These are phyloP conservation scores for Neosilurus hyrtlii DNA, from an alignment of 2,797 vertebrate species.

Conservation along the genomic window DNA sequence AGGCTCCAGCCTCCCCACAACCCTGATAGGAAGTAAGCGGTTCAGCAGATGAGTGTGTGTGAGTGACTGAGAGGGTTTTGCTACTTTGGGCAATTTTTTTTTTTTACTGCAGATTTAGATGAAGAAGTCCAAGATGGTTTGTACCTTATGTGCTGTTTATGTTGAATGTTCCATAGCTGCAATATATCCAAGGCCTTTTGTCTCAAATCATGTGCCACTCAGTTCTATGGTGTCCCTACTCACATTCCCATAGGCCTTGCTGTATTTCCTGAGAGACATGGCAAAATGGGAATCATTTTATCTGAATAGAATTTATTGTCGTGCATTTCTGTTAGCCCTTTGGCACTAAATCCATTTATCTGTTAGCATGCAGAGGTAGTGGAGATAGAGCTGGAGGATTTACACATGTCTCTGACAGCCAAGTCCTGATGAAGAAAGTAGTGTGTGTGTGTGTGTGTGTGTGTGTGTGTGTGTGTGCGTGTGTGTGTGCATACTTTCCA, in stretches of 20 bases:
- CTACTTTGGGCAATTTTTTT: background rate
- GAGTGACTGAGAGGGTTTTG: background rate
- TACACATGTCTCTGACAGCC: constrained; percentile 40
- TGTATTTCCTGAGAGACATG: constrained; percentile 56
- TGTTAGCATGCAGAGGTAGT: constrained; percentile 38
- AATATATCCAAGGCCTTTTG: constrained; percentile 49
- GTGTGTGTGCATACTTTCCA: constrained; percentile 15
- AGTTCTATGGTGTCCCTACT: constrained; percentile 24
- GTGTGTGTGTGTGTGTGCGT: background rate
- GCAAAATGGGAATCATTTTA: constrained; percentile 60
- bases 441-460: constrained; percentile 20
- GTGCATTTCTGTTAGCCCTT: constrained; percentile 49
- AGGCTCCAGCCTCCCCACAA: no score
- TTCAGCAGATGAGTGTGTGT: no score
- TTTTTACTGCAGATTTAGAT: constrained; percentile 37
- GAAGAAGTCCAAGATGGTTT: constrained; percentile 1
- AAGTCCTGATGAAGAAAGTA: constrained; percentile 26
- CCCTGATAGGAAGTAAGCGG: no score
- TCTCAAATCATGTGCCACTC: constrained; percentile 51
- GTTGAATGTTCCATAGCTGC: constrained; percentile 40
- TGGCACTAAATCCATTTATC: constrained; percentile 48
- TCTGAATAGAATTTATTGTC: constrained; percentile 58
- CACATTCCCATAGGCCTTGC: constrained; percentile 41
- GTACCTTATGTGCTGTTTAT: constrained; percentile 28
- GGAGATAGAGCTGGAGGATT: constrained; percentile 48